These are phyloP conservation scores for Minunthozetes semirufus DNA, from an alignment of 2,888 invertebrate genomes.

Conservation along the genomic window DNA sequence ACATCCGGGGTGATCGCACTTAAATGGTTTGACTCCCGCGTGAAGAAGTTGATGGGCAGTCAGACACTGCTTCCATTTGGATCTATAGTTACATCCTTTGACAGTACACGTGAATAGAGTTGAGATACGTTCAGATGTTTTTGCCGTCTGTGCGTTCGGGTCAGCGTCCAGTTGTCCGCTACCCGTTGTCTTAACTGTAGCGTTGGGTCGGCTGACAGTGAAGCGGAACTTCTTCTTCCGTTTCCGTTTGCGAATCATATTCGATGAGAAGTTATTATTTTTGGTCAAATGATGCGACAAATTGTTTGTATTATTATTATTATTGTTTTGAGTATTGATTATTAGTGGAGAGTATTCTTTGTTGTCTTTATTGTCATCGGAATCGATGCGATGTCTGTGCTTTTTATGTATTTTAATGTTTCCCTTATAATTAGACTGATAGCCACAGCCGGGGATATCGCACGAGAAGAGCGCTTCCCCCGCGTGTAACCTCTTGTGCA, in stretches of 20 bases:
- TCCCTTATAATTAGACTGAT: slow-evolving; percentile 35
- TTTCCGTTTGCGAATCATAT: slow-evolving; percentile 24
- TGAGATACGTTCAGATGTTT: background rate
- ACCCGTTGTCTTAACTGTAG: background rate
- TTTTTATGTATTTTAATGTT: slow-evolving; percentile 37
- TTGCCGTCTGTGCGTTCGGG: background rate
- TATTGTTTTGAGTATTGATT: background rate
- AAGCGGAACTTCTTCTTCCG: slow-evolving; percentile 10
- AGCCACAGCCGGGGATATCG: slow-evolving; percentile 32
- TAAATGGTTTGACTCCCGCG: slow-evolving; percentile 34
- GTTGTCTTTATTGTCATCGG: slow-evolving; percentile 16
- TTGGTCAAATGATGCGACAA: background rate
- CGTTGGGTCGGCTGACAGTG: background rate
- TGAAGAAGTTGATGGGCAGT: slow-evolving; percentile 32
- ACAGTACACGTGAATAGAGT: slow-evolving; percentile 24
- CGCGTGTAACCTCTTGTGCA: slow-evolving; percentile 32
- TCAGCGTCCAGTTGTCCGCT: background rate
- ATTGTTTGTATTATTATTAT: background rate
- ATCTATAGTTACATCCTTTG: slow-evolving; percentile 28
- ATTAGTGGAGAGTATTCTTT: slow-evolving; percentile 5
- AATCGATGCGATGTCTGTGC: slow-evolving; percentile 33
- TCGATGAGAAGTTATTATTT: slow-evolving; percentile 3
- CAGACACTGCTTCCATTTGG: slow-evolving; percentile 34
- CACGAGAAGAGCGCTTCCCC: slow-evolving; percentile 28
- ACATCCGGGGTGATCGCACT: slow-evolving; percentile 34